Conservation (phyloP, 2,113 vertebrate species). For the Macquaria ambigua region DNA sequence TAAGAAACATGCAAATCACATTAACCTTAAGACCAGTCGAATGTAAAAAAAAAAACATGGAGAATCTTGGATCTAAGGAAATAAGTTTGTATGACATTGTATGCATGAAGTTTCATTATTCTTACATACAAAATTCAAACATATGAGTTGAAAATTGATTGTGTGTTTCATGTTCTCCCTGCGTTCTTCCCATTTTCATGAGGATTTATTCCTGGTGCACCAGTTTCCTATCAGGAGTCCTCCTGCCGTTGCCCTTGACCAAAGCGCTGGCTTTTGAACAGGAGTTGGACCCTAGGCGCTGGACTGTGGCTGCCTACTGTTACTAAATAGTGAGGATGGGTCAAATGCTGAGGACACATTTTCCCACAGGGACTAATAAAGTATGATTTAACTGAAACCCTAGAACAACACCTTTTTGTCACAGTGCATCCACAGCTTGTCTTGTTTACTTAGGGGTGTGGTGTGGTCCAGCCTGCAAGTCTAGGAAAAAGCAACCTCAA, state of each 20-base stretch:
- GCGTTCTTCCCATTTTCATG: not conserved
- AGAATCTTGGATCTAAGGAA: not conserved
- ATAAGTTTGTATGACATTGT: not conserved
- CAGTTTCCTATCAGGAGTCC: too few relatives aligned
- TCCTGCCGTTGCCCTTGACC: constrained; percentile 7
- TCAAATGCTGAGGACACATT: constrained; percentile 6
- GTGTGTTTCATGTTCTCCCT: not conserved
- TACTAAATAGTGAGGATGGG: not conserved
- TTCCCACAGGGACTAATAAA: not conserved
- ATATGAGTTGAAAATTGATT: not conserved
- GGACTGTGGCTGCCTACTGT: not conserved
- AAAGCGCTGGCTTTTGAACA: not conserved
- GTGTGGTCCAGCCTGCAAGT: not conserved
- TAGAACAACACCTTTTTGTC: not conserved
- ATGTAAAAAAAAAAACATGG: not conserved
- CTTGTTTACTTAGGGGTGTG: not conserved
- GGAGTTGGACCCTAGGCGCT: not conserved
- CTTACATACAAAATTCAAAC: not conserved
- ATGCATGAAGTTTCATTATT: not conserved
- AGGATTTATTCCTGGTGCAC: not conserved
- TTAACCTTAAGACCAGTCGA: not conserved
- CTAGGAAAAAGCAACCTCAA: not conserved
- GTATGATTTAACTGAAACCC: not conserved
- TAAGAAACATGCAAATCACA: too few relatives aligned
- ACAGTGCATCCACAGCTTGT: not conserved